These are phyloP conservation scores for Chionomys nivalis DNA, from an alignment of 2,113 vertebrate species.

Conservation along the genomic window DNA sequence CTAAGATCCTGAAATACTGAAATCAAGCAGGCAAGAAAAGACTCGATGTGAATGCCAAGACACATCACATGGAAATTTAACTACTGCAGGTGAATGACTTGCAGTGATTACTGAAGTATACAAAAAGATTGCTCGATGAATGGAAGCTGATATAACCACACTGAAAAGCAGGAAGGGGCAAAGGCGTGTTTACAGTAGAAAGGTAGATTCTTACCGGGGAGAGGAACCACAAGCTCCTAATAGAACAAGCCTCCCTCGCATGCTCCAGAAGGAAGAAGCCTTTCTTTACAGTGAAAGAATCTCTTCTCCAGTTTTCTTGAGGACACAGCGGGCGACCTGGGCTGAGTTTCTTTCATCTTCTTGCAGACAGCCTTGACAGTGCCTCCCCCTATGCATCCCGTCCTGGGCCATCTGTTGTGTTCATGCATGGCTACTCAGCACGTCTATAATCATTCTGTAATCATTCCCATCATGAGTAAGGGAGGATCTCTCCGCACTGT, in stretches of 20 bases:
- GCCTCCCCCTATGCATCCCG: background rate
- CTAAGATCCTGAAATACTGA: background rate
- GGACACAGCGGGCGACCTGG: background rate
- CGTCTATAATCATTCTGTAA: background rate
- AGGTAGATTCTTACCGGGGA: background rate
- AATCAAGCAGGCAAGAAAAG: background rate
- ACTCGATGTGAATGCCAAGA: background rate
- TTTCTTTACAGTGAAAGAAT: background rate
- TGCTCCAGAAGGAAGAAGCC: background rate
- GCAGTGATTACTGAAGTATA: no score
- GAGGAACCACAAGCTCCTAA: no score
- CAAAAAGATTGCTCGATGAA: background rate
- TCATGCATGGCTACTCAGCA: background rate
- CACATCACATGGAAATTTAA: background rate
- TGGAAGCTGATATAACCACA: background rate
- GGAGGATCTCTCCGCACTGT: background rate
- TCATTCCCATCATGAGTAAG: background rate
- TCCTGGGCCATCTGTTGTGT: background rate
- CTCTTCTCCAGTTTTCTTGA: background rate
- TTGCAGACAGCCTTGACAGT: background rate
- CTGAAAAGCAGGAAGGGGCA: rapidly evolving
- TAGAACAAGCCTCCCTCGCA: background rate
- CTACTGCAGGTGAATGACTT: background rate
- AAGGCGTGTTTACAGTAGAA: background rate
- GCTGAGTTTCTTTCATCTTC: background rate